Conservation (phyloP, 2,113 vertebrate species). For the Pterocles gutturalis region DNA sequence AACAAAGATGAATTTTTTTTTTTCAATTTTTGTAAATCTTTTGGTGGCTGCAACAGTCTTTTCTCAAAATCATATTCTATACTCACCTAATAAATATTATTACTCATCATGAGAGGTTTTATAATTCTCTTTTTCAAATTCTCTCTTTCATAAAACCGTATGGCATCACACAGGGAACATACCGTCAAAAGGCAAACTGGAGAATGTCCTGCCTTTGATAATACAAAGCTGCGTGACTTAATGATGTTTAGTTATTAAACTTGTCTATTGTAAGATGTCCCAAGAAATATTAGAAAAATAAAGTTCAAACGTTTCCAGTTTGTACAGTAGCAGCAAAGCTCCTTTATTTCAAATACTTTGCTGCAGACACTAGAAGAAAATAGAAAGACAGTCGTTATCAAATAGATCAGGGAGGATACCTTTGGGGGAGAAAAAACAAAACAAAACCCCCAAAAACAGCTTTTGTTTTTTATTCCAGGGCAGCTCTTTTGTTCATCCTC, state of each 20-base stretch:
- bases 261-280: neutral
- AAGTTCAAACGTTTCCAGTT: neutral
- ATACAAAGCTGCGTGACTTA: neutral
- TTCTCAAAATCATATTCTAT: neutral
- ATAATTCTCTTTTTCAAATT: neutral
- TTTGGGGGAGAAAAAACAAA: neutral
- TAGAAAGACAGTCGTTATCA: accelerated
- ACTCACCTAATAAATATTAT: neutral
- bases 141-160: accelerated
- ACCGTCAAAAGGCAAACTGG: neutral
- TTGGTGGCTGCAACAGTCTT: neutral
- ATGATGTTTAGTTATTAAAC: neutral
- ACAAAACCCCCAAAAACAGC: too few species aligned
- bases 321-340: neutral
- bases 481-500: neutral
- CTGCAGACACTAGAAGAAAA: neutral
- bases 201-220: neutral
- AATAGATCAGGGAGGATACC: neutral
- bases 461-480: neutral
- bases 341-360: accelerated
- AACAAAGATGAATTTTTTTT: neutral
- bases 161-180: neutral
- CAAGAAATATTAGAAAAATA: neutral
- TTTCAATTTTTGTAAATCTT: neutral
- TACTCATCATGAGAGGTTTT: neutral